Conservation (phyloP, 2,113 vertebrate genomes). For the Ictalurus punctatus region DNA sequence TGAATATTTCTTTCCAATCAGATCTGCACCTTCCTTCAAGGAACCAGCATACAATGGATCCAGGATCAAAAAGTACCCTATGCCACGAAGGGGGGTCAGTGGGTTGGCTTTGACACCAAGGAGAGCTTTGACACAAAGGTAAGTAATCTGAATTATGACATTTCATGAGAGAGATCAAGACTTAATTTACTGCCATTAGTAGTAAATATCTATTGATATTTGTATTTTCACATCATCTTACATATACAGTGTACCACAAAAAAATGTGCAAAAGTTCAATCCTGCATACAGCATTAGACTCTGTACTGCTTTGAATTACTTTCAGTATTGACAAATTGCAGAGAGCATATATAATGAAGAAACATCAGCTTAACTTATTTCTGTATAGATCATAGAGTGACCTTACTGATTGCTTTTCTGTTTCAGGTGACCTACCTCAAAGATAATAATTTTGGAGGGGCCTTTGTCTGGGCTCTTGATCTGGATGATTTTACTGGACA, state of each 20-base stretch:
- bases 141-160: background rate
- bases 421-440: conserved; percentile 72
- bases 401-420: background rate
- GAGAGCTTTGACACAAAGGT: conserved; percentile 76
- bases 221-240: background rate
- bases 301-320: background rate
- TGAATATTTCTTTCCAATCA: conserved; percentile 44
- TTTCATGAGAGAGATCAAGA: background rate
- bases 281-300: background rate
- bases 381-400: background rate
- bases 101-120: conserved; percentile 76
- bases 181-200: background rate
- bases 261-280: background rate
- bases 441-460: conserved; percentile 72
- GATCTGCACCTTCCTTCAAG: conserved; percentile 73
- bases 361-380: background rate
- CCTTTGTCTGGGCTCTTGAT: conserved; percentile 78
- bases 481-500: conserved; percentile 77
- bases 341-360: background rate
- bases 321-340: background rate
- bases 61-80: conserved; percentile 75
- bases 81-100: conserved; percentile 68
- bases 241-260: background rate
- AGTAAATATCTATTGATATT: background rate
- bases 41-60: conserved; percentile 65